A percentile compares a stretch with the other conserved stretches of the same genome.
These are phyloP conservation scores for Callocephalon fimbriatum DNA, from an alignment of 2,113 vertebrate genomes.

Conservation along the genomic window DNA sequence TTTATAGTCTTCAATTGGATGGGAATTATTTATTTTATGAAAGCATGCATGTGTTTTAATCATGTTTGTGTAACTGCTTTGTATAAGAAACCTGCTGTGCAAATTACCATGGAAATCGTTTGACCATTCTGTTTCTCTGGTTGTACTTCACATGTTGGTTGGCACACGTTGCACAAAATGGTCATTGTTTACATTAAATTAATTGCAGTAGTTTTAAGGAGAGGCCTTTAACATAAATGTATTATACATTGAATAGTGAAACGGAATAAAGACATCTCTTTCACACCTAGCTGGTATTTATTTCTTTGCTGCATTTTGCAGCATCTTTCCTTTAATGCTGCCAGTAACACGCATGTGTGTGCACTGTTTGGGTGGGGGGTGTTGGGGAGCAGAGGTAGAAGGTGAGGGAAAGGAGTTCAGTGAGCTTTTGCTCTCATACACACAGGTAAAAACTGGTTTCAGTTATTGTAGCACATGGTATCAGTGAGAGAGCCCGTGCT, in stretches of 20 bases:
- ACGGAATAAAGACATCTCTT: slow-evolving; percentile 49
- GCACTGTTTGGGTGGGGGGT: background rate
- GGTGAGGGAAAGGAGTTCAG: background rate
- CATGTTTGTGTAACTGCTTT: background rate
- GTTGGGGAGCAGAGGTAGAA: fast-evolving
- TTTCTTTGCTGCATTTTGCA: background rate
- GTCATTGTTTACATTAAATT: slow-evolving; percentile 61
- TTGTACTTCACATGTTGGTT: background rate
- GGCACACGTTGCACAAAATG: background rate
- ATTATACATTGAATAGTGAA: background rate
- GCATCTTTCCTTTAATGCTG: background rate
- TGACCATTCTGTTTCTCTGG: background rate
- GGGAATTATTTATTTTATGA: slow-evolving; percentile 31
- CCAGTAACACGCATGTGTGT: fast-evolving
- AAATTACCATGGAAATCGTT: background rate
- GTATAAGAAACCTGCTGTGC: background rate
- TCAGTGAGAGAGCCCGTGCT: too few species aligned
- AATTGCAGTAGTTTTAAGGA: background rate
- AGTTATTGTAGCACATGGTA: background rate
- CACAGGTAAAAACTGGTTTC: background rate
- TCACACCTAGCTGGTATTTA: background rate
- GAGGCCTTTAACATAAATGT: background rate
- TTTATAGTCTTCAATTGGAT: background rate
- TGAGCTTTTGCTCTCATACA: background rate
- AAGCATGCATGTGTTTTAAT: background rate